These are phyloP conservation scores for Acanthisitta chloris DNA, from an alignment of 2,113 vertebrate genomes.

Conservation along the genomic window DNA sequence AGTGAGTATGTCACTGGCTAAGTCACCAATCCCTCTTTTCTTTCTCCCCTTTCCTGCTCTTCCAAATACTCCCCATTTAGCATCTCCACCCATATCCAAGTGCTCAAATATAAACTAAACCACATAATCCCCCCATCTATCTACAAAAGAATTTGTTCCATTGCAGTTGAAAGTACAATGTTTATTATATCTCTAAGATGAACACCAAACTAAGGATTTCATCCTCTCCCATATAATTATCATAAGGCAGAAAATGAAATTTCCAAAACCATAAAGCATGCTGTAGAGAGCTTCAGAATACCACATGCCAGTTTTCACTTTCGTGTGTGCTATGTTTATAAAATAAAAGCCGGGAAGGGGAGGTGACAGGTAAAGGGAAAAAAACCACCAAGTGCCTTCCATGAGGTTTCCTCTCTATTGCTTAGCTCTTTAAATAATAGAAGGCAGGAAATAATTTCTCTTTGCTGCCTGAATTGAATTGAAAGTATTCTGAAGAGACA, in stretches of 20 bases:
- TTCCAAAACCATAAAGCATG: conserved; percentile 77
- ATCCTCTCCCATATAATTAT: conserved; percentile 73
- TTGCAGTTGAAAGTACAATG: conserved; percentile 64
- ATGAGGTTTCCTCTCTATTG: conserved; percentile 55
- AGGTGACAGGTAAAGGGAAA: background rate
- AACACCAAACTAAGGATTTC: conserved; percentile 76
- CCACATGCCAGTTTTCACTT: conserved; percentile 68
- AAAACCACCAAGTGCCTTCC: conserved; percentile 26
- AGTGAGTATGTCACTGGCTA: conserved; percentile 15
- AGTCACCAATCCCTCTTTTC: background rate
- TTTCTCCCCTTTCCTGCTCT: background rate
- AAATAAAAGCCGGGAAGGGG: background rate
- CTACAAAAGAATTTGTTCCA: conserved; percentile 57
- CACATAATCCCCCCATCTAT: background rate
- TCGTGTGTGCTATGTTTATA: conserved; percentile 66
- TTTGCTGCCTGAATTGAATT: conserved; percentile 16
- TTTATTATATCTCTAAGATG: conserved; percentile 74
- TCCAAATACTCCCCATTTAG: background rate
- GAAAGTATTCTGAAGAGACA: conserved; percentile 35
- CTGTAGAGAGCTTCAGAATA: conserved; percentile 74
- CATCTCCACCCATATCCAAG: background rate
- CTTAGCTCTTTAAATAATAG: conserved; percentile 62
- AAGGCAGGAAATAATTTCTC: conserved; percentile 27
- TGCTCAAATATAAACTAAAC: conserved; percentile 33
- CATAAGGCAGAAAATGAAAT: conserved; percentile 76